These are phyloP conservation scores for Rhagonycha fulva DNA, from an alignment of 2,888 invertebrate genomes.

Conservation along the genomic window DNA sequence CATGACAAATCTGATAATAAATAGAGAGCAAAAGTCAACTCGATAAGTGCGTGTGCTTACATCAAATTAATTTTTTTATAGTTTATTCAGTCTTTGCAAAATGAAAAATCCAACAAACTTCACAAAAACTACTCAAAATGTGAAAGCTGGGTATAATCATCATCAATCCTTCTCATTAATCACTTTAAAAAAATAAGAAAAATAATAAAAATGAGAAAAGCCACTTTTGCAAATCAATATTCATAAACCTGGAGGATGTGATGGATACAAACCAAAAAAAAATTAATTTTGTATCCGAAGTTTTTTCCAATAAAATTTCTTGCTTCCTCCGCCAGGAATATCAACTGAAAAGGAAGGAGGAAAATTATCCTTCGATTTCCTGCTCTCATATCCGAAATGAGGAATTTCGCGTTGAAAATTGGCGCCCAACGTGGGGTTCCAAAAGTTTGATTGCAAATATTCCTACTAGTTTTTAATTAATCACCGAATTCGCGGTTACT, in stretches of 20 bases:
- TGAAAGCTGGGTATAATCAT: neutral
- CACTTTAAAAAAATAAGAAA: neutral
- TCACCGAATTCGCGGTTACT: no score
- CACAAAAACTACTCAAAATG: neutral
- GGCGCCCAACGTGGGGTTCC: no score
- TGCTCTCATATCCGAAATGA: no score
- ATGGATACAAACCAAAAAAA: no score
- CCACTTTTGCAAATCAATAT: neutral
- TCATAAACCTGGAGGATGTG: neutral
- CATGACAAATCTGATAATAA: neutral
- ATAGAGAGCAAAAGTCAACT: neutral
- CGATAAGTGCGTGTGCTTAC: neutral
- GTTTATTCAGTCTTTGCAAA: neutral
- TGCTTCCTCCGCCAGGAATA: no score
- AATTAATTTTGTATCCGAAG: no score
- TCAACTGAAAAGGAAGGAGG: no score
- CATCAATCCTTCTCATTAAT: neutral
- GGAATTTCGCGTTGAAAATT: no score
- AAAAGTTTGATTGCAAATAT: no score
- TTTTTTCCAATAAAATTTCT: no score
- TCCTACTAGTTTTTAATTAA: no score
- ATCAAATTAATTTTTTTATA: neutral
- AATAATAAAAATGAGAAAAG: neutral
- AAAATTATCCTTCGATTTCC: no score
- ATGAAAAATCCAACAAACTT: neutral